phyloP scores from a whole-genome alignment of 2,113 vertebrate genomes.

The Anolis sagrei region DNA sequence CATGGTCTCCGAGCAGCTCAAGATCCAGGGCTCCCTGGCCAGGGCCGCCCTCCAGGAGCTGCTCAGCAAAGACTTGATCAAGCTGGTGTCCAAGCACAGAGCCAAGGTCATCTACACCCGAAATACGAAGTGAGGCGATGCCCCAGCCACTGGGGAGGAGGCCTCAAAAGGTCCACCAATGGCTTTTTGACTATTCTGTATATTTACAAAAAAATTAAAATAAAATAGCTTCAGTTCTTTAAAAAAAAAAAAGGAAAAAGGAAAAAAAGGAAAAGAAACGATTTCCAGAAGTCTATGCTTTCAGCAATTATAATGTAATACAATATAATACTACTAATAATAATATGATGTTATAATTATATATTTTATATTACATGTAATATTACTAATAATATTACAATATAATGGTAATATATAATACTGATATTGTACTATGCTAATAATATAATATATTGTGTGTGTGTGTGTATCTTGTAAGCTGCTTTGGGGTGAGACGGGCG shows the following conservation, averaged over 20 bases:
- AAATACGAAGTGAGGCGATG: constrained; percentile 96
- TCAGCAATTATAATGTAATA: too few relatives aligned
- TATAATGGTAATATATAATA: too few relatives aligned
- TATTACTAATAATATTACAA: too few relatives aligned
- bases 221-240: constrained; percentile 4
- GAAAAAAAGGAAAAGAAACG: too few relatives aligned
- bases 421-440: too few relatives aligned
- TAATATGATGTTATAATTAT: too few relatives aligned
- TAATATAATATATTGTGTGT: too few relatives aligned
- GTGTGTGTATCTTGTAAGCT: too few relatives aligned
- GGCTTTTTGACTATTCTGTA: background rate
- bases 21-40: constrained; percentile 92
- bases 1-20: constrained; percentile 96
- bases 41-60: constrained; percentile 85
- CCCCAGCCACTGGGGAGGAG: constrained; percentile 84
- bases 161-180: constrained; percentile 70
- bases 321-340: too few relatives aligned
- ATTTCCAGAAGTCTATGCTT: background rate
- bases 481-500: too few relatives aligned
- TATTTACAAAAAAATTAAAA: background rate
- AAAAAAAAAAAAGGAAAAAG: too few relatives aligned
- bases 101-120: constrained; percentile 97
- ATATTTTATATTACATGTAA: too few relatives aligned
- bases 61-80: constrained; percentile 92
- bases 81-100: constrained; percentile 96